A percentile compares a stretch with the other conserved stretches of the same genome.
Evolutionary conservation across 2,113 vertebrate species (phyloP).

Genomic region (zebrafish (Danio rerio)): DNA sequence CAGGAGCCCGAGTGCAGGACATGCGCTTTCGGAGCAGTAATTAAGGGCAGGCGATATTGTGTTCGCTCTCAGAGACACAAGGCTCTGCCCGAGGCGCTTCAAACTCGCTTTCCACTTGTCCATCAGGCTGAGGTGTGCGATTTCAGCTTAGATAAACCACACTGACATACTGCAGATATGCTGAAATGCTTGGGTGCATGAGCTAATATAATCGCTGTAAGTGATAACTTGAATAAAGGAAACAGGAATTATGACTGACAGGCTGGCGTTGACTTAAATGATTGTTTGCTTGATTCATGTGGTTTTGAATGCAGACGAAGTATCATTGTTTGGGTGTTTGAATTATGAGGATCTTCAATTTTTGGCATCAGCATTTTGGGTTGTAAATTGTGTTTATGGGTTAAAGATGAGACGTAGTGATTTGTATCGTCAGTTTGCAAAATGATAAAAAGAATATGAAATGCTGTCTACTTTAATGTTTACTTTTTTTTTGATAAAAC

Average conservation of each 20-base stretch:
- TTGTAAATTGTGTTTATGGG: too few species aligned
- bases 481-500: too few species aligned
- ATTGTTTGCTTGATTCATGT: not conserved
- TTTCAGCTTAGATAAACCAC: slow-evolving; percentile 43
- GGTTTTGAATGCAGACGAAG: not conserved
- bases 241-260: slow-evolving; percentile 1
- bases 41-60: slow-evolving; percentile 52
- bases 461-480: too few species aligned
- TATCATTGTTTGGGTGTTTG: too few species aligned
- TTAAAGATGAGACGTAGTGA: too few species aligned
- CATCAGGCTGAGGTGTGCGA: slow-evolving; percentile 45
- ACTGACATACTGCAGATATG: not conserved
- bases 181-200: slow-evolving; percentile 1
- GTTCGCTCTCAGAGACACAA: slow-evolving; percentile 24
- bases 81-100: not conserved
- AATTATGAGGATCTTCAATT: too few species aligned
- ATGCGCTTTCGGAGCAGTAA: slow-evolving; percentile 23
- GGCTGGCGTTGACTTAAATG: not conserved
- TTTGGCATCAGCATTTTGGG: too few species aligned
- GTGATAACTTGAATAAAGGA: not conserved
- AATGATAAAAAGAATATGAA: too few species aligned
- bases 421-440: too few species aligned
- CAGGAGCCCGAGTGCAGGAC: slow-evolving; percentile 19
- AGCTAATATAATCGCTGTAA: not conserved
- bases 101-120: slow-evolving; percentile 26